Conservation (phyloP, 2,888 invertebrate genomes). For the Phorcus lineatus region DNA sequence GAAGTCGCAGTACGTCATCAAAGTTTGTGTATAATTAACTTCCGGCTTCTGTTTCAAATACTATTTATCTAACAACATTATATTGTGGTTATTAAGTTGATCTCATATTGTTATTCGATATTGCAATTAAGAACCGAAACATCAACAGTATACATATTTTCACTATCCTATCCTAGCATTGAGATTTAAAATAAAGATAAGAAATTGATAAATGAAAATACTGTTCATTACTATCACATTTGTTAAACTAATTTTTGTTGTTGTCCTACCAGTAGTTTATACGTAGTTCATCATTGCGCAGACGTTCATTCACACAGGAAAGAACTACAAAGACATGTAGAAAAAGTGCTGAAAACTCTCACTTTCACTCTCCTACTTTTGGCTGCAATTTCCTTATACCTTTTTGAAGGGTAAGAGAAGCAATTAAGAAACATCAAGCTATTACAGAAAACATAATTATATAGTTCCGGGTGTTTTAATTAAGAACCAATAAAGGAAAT, state of each 20-base stretch:
- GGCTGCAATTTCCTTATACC: background rate
- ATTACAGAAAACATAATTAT: too few relatives aligned
- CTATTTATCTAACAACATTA: background rate
- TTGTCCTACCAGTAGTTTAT: too few relatives aligned
- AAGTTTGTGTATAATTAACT: conserved; percentile 33
- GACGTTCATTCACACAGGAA: conserved; percentile 1
- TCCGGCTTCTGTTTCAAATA: background rate
- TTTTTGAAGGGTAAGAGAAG: conserved; percentile 6
- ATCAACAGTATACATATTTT: too few relatives aligned
- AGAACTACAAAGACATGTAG: conserved; percentile 24
- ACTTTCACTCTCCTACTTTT: background rate
- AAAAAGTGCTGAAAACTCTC: background rate
- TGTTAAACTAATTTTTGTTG: too few relatives aligned
- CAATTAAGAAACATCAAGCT: background rate
- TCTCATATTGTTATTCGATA: background rate
- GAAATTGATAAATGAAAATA: background rate
- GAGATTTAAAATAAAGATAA: too few relatives aligned
- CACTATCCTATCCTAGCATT: too few relatives aligned
- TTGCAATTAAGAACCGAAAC: background rate
- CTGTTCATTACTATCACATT: background rate
- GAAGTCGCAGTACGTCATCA: conserved; percentile 55
- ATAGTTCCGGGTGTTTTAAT: too few relatives aligned
- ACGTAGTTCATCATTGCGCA: background rate
- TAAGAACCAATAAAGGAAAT: too few relatives aligned
- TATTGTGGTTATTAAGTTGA: background rate